Evolutionary conservation across 35 echinoderm and acorn worm genomes (phyloP).

Genomic region (Chiridota heheva): DNA sequence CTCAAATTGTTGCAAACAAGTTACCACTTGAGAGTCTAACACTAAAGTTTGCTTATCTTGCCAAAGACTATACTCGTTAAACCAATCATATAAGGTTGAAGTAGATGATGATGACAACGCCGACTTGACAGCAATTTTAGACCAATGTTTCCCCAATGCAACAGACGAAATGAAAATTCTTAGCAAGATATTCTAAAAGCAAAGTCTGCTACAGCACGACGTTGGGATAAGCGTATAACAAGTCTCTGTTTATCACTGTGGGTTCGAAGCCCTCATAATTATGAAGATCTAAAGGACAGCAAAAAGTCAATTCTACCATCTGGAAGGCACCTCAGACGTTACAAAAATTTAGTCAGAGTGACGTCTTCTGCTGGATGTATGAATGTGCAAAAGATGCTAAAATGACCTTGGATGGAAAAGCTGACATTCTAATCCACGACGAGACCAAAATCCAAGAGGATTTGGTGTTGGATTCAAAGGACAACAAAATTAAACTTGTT

Average conservation of each 20-base stretch:
- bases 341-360: conserved; percentile 5
- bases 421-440: conserved; percentile 29
- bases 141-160: background rate
- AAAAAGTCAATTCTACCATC: conserved; percentile 23
- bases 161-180: conserved; percentile 21
- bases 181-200: conserved; percentile 1
- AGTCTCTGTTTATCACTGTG: conserved; percentile 24
- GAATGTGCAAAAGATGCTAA: background rate
- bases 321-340: conserved; percentile 20
- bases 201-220: background rate
- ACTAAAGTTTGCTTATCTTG: background rate
- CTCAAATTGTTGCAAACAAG: too few relatives aligned
- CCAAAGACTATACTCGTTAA: background rate
- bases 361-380: conserved; percentile 23
- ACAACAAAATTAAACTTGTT: background rate
- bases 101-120: background rate
- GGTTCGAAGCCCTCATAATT: conserved; percentile 16
- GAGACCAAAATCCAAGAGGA: conserved; percentile 45
- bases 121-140: background rate
- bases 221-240: conserved; percentile 22
- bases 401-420: background rate
- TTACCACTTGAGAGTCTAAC: too few relatives aligned
- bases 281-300: conserved; percentile 13
- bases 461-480: background rate
- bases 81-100: background rate